Evolutionary conservation across 2,113 vertebrate species (phyloP).

Genomic region (Ciconia maguari): DNA sequence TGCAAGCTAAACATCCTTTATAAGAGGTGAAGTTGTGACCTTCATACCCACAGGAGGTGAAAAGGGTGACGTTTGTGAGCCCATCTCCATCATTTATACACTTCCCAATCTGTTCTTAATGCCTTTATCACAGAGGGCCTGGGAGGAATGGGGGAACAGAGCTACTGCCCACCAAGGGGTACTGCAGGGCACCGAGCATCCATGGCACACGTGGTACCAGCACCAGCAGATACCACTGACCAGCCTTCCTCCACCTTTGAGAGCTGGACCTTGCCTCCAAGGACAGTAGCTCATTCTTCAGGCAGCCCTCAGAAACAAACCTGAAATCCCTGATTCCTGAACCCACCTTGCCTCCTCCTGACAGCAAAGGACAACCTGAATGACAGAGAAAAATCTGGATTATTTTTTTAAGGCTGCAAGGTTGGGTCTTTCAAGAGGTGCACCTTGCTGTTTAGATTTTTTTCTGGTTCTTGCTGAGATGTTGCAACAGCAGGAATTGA

Average conservation of each 20-base stretch:
- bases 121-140: background rate
- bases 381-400: background rate
- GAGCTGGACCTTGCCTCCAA: background rate
- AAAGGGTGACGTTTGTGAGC: background rate
- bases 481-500: background rate
- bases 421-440: background rate
- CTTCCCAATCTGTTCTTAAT: background rate
- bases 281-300: background rate
- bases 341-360: background rate
- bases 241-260: background rate
- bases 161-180: background rate
- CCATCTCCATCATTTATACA: background rate
- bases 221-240: background rate
- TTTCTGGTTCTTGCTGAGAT: background rate
- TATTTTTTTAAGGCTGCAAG: background rate
- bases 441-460: background rate
- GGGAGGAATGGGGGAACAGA: background rate
- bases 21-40: background rate
- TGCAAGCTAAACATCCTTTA: background rate
- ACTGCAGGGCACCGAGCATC: rapidly evolving
- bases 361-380: background rate
- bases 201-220: rapidly evolving
- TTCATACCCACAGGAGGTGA: background rate
- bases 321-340: background rate
- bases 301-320: background rate